phyloP scores from a whole-genome alignment of 2,888 invertebrate genomes.

The Onchidella celtica region DNA sequence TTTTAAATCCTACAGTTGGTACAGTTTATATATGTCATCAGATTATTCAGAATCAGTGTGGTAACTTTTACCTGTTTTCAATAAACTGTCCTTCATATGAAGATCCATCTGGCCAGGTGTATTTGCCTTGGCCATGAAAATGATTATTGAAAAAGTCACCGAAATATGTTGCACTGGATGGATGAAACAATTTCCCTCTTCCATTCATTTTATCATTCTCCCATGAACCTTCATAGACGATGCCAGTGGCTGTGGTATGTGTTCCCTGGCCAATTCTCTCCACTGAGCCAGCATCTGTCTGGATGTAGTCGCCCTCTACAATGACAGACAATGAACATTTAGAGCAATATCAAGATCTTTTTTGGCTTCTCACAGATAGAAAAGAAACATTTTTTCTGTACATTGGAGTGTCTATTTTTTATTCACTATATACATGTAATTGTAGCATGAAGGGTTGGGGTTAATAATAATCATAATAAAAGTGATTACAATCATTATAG shows the following conservation, averaged over 20 bases:
- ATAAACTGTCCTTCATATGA: conserved; percentile 77
- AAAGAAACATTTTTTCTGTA: no score
- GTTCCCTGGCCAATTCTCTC: conserved; percentile 73
- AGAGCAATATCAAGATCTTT: neutral
- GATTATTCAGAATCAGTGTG: neutral
- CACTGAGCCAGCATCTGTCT: conserved; percentile 68
- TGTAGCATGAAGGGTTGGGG: no score
- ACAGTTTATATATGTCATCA: no score
- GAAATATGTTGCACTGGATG: conserved; percentile 74
- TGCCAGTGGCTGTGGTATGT: conserved; percentile 73
- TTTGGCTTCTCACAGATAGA: neutral
- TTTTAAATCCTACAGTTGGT: no score
- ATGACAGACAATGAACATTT: neutral
- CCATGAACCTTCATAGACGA: conserved; percentile 76
- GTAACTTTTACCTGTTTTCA: conserved; percentile 74
- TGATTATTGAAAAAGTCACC: conserved; percentile 78
- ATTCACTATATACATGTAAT: no score
- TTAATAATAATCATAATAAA: no score
- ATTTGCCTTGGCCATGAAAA: conserved; percentile 77
- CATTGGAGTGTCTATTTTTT: no score
- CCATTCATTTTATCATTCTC: conserved; percentile 78
- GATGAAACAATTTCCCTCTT: conserved; percentile 70
- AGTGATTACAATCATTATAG: no score
- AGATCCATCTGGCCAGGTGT: conserved; percentile 78
- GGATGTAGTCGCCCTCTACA: conserved; percentile 76